phyloP scores from a whole-genome alignment of 1,140 invertebrate genomes.

The Dendrolimus kikuchii region DNA sequence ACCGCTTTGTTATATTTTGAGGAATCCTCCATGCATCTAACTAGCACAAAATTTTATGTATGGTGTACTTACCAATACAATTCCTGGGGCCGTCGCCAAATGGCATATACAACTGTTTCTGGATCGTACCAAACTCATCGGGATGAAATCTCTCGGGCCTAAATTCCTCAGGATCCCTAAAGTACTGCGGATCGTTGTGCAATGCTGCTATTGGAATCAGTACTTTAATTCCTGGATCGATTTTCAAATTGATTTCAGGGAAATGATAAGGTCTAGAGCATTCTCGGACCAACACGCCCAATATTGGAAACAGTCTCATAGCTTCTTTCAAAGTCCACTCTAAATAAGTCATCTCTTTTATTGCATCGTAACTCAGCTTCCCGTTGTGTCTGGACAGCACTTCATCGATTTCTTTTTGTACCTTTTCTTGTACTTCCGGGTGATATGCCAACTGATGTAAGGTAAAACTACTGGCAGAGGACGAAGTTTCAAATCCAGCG shows the following conservation, averaged over 20 bases:
- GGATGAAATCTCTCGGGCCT: slow-evolving; percentile 73
- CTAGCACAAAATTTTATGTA: background rate
- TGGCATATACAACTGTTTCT: slow-evolving; percentile 50
- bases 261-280: slow-evolving; percentile 63
- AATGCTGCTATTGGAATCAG: slow-evolving; percentile 60
- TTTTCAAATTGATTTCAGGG: slow-evolving; percentile 39
- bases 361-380: slow-evolving; percentile 55
- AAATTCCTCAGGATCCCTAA: slow-evolving; percentile 70
- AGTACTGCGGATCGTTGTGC: slow-evolving; percentile 72
- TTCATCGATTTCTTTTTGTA: slow-evolving; percentile 73
- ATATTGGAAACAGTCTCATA: slow-evolving; percentile 65
- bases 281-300: slow-evolving; percentile 47
- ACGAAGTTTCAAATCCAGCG: slow-evolving; percentile 76
- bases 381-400: slow-evolving; percentile 51
- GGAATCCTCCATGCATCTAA: too few relatives aligned
- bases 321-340: slow-evolving; percentile 66
- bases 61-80: slow-evolving; percentile 39
- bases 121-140: slow-evolving; percentile 36
- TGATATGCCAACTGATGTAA: slow-evolving; percentile 73
- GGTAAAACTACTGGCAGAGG: slow-evolving; percentile 69
- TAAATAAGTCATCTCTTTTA: slow-evolving; percentile 65
- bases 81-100: slow-evolving; percentile 40
- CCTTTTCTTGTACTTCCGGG: slow-evolving; percentile 72
- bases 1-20: too few relatives aligned
- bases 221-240: slow-evolving; percentile 49